Conservation (phyloP, 2,113 vertebrate genomes). For the Tenebrosternarchus preto region DNA sequence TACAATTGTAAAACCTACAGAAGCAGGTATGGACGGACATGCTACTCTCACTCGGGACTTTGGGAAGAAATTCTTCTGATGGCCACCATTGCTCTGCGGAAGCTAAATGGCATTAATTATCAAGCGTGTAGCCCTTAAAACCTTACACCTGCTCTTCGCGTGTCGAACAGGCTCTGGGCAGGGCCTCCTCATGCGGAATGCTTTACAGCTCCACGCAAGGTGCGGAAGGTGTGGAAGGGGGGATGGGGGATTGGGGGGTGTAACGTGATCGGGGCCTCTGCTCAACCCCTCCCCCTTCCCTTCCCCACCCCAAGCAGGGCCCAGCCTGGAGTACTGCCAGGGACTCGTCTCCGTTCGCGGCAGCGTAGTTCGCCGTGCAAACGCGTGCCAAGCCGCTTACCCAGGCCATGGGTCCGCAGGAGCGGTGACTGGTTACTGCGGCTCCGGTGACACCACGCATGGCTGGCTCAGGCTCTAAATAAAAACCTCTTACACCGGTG, state of each 20-base stretch:
- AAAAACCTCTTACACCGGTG: not conserved
- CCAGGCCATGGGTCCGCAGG: not conserved
- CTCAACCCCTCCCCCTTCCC: slow-evolving; percentile 50
- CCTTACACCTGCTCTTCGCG: not conserved
- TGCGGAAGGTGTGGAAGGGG: slow-evolving; percentile 54
- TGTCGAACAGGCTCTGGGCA: not conserved
- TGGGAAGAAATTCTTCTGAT: not conserved
- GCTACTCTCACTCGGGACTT: not conserved
- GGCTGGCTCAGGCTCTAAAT: not conserved
- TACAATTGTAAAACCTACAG: slow-evolving; percentile 17
- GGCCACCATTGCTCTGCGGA: not conserved
- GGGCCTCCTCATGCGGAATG: slow-evolving; percentile 58
- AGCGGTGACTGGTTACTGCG: slow-evolving; percentile 5
- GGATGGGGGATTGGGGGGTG: no score
- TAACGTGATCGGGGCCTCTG: slow-evolving; percentile 64
- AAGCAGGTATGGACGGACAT: no score
- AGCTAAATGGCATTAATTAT: slow-evolving; percentile 9
- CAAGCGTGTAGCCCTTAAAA: slow-evolving; percentile 4
- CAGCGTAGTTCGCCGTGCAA: slow-evolving; percentile 16
- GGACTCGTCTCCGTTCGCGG: slow-evolving; percentile 34
- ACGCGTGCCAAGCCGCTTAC: slow-evolving; percentile 36
- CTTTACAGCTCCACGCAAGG: slow-evolving; percentile 65
- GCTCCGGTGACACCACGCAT: not conserved
- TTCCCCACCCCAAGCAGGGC: no score
- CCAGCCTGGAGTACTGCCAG: slow-evolving; percentile 39